Conservation (phyloP, 2,113 vertebrate species). For the Irena cyanogastra region DNA sequence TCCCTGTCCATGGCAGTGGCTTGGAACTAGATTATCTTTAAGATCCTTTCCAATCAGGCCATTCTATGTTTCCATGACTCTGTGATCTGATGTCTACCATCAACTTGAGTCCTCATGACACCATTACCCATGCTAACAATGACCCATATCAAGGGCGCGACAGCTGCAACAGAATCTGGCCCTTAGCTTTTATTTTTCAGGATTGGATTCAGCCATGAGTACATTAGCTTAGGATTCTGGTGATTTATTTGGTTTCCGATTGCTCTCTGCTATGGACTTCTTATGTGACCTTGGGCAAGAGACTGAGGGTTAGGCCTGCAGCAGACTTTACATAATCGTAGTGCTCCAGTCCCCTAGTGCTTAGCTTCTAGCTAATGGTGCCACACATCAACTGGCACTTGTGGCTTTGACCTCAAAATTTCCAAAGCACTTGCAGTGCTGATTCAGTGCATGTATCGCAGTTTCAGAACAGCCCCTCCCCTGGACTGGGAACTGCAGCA, state of each 20-base stretch:
- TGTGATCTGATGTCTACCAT: not conserved
- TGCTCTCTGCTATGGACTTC: not conserved
- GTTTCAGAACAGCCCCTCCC: not conserved
- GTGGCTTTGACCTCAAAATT: conserved; percentile 14
- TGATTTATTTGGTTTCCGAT: not conserved
- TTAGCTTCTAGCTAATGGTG: not conserved
- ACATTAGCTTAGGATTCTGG: not conserved
- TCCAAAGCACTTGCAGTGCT: not conserved
- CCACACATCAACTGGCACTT: not conserved
- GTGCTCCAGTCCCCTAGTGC: not conserved
- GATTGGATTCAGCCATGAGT: not conserved
- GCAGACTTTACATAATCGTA: not conserved
- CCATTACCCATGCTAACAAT: not conserved
- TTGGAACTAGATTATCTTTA: not conserved
- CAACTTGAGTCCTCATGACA: not conserved
- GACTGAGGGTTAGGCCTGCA: not conserved
- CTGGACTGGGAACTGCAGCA: not conserved
- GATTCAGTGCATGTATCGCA: not conserved
- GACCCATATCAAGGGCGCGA: fast-evolving
- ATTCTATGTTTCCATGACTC: not conserved
- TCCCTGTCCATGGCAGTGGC: not conserved
- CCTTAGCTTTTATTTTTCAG: not conserved
- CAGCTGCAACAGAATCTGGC: not conserved
- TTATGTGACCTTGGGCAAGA: conserved; percentile 29
- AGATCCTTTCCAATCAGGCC: not conserved